Percentiles rank a stretch among this genome's conserved stretches.
Conservation (phyloP, 1,140 invertebrate species). For the Trissolcus basalis region DNA sequence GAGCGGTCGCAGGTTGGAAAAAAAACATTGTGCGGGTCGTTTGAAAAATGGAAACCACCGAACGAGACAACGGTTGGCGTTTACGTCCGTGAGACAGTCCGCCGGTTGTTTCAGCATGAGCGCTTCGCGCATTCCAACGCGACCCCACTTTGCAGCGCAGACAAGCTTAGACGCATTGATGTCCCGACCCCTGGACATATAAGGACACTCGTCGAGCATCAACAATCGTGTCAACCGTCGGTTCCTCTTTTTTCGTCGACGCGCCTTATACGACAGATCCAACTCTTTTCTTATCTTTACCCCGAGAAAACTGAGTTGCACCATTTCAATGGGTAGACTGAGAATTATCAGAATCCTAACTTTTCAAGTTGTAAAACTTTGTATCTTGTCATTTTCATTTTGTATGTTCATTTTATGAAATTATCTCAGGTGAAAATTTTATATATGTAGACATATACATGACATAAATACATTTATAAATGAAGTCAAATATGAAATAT, state of each 20-base stretch:
- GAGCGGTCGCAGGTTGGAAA: neutral
- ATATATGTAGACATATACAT: no score
- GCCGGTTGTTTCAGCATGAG: constrained; percentile 62
- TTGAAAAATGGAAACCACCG: neutral
- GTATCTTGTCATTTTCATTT: no score
- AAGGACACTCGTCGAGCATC: constrained; percentile 60
- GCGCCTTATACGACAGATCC: constrained; percentile 5
- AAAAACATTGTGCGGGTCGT: neutral
- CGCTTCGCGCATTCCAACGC: constrained; percentile 68
- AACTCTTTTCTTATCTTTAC: neutral
- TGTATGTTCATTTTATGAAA: no score
- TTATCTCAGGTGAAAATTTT: no score
- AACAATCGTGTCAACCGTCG: constrained; percentile 32
- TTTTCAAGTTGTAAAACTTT: no score
- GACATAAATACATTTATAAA: no score
- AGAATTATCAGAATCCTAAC: no score
- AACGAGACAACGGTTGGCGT: neutral
- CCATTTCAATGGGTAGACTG: no score
- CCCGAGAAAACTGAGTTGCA: no score
- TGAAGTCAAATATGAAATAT: no score
- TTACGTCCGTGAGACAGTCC: constrained; percentile 13
- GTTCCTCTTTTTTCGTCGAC: constrained; percentile 5
- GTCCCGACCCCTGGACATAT: constrained; percentile 65
- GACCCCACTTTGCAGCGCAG: constrained; percentile 58
- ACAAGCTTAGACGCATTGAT: constrained; percentile 59